A percentile compares a stretch with the other conserved stretches of the same genome.
These are phyloP conservation scores for Zoanthus gigantus DNA, from an alignment of 92 coral and sea anemone genomes.

Conservation along the genomic window DNA sequence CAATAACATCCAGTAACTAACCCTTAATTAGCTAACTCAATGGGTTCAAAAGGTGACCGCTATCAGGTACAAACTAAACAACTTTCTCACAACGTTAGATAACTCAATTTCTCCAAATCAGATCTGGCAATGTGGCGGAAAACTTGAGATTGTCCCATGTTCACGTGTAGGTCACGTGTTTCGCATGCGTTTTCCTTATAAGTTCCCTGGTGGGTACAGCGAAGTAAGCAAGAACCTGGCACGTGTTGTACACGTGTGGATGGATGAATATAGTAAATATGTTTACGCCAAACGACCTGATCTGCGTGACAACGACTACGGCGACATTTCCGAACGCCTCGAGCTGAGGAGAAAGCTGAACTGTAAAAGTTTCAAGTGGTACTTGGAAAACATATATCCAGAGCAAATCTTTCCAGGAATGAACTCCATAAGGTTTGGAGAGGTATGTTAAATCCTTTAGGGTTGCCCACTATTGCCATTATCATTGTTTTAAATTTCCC, in stretches of 20 bases:
- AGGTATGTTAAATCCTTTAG: conserved; percentile 57
- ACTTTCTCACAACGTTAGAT: background rate
- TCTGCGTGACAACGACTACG: conserved; percentile 60
- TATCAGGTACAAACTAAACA: background rate
- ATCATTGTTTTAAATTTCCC: background rate
- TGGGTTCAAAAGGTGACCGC: background rate
- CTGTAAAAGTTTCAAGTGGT: conserved; percentile 90
- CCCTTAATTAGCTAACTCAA: too few species aligned
- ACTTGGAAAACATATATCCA: conserved; percentile 83
- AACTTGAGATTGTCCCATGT: conserved; percentile 85
- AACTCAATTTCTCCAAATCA: conserved; percentile 7
- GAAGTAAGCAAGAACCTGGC: conserved; percentile 88
- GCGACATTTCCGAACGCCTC: conserved; percentile 71
- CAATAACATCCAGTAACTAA: too few species aligned
- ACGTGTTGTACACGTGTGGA: conserved; percentile 93
- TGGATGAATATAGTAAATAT: conserved; percentile 77
- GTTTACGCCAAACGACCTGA: conserved; percentile 85
- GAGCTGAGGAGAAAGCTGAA: conserved; percentile 72
- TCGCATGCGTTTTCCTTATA: conserved; percentile 89
- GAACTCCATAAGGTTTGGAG: conserved; percentile 62
- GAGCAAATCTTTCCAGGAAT: conserved; percentile 74
- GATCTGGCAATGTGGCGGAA: conserved; percentile 97
- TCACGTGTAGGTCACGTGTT: conserved; percentile 97
- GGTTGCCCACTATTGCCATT: too few species aligned
- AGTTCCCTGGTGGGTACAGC: conserved; percentile 87